Percentiles rank a stretch among this genome's conserved stretches.
Evolutionary conservation across 2,113 vertebrate genomes (phyloP).

Genomic region (Heterotilapia buettikoferi): DNA sequence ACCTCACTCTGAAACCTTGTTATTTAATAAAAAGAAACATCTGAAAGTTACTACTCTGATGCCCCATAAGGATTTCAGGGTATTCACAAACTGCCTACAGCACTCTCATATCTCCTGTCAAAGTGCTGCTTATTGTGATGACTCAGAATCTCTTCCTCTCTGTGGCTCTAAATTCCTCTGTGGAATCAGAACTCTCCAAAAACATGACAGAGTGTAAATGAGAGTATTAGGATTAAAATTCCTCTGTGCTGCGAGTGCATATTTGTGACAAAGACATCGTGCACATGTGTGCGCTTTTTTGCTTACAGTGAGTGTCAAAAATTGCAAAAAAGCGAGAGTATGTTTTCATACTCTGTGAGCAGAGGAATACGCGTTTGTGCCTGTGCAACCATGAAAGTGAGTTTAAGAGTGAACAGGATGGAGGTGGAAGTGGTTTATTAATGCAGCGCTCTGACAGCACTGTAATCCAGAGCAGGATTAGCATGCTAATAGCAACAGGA

Average conservation of each 20-base stretch:
- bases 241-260: not conserved
- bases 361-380: not conserved
- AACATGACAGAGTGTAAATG: not conserved
- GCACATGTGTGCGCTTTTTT: not conserved
- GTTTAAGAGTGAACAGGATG: not conserved
- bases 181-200: not conserved
- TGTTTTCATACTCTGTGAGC: not conserved
- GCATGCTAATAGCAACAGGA: slow-evolving; percentile 10
- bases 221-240: not conserved
- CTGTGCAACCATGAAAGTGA: not conserved
- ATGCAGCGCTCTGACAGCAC: slow-evolving; percentile 8
- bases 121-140: not conserved
- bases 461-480: slow-evolving; percentile 22
- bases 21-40: not conserved
- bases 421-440: not conserved
- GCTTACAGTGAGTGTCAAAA: not conserved
- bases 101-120: not conserved
- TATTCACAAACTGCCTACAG: not conserved
- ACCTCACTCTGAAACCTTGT: not conserved
- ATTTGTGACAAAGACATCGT: not conserved
- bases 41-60: not conserved
- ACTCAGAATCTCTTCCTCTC: not conserved
- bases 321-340: not conserved
- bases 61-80: not conserved
- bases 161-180: not conserved